Evolutionary conservation across 2,888 invertebrate species (phyloP), one percentile per base, ranked within the genome.

Genomic region (Epinotia ramella): DNA sequence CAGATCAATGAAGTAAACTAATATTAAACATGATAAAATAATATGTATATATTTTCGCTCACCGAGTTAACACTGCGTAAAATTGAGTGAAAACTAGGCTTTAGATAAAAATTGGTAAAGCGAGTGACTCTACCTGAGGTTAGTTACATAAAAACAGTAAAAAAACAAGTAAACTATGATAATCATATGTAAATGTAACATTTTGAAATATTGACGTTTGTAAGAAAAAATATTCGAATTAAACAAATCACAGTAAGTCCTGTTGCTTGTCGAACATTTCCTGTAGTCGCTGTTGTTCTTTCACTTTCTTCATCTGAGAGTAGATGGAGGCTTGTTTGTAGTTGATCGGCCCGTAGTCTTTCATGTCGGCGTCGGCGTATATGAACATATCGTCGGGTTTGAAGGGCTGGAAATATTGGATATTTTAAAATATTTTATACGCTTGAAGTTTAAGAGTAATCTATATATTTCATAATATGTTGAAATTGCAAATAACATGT

Each of bases 331-430:
- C 98, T 78, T 97, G 97, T 88, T 98, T 98, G 94, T 98, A 98
- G 94, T 98, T 97, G 88, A 98, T 98, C 66, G 98, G 98, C 81
- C 98, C 98, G 91, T 98, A 98, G 84, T 97, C 97, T 87, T 97
- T 96, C 91, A 97, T 96, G 90, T 98, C 98, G 83, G 98, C 97
- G 90, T 98, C 98, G 78, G 98, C 98, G 91, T 98, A 98, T 86
- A 97, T 97, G 91, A 98, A 95, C 82, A 91, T 91, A 92, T 98
- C 98, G 86, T 97, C 96, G 80, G 97, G 96, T 91, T 95, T 96
- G 94, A 96, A 96, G 80, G 98, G 97, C 98, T 98, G 95, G 88
- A 89, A 78, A 83, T 81, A 33, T 11, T 81, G 74, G 81, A 82
- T 66, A 57, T 40, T 62, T 62, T 72, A 44, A 73, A 49, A 24